These are phyloP conservation scores for Zaprionus gabonicus DNA, from an alignment of 1,140 invertebrate genomes.

Conservation along the genomic window DNA sequence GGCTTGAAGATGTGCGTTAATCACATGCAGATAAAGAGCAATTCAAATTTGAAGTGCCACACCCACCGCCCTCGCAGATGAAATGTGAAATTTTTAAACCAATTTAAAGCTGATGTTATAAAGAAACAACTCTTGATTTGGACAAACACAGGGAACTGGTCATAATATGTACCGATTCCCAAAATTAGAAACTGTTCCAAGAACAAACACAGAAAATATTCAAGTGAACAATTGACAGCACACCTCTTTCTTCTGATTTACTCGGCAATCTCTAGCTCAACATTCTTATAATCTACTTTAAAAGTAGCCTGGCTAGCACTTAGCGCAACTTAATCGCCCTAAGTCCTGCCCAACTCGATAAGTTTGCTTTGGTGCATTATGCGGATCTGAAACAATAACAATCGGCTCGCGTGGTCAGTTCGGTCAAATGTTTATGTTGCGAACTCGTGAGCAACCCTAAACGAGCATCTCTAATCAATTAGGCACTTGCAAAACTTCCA, in stretches of 20 bases:
- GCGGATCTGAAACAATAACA: slow-evolving; percentile 1
- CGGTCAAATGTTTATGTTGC: not conserved
- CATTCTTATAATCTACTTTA: not conserved
- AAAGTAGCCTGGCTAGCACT: not conserved
- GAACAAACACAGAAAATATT: not conserved
- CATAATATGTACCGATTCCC: too few species aligned
- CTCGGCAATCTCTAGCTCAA: not conserved
- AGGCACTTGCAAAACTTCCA: slow-evolving; percentile 27
- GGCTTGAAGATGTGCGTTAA: too few species aligned
- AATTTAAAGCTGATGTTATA: too few species aligned
- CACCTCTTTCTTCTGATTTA: too few species aligned
- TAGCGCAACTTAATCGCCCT: not conserved
- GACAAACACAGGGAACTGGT: too few species aligned
- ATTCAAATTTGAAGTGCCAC: not conserved
- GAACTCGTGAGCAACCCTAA: slow-evolving; percentile 1
- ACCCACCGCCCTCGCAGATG: too few species aligned
- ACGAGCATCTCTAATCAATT: slow-evolving; percentile 28
- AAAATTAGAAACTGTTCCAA: too few species aligned
- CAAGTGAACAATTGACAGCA: not conserved
- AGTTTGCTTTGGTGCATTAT: not conserved
- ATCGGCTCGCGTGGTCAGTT: not conserved
- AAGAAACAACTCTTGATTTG: too few species aligned
- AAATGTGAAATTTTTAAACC: too few species aligned
- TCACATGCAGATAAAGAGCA: not conserved
- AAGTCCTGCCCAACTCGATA: not conserved